These are phyloP conservation scores for Heterodera filipjevi DNA, from an alignment of 2,888 invertebrate species.

Conservation along the genomic window DNA sequence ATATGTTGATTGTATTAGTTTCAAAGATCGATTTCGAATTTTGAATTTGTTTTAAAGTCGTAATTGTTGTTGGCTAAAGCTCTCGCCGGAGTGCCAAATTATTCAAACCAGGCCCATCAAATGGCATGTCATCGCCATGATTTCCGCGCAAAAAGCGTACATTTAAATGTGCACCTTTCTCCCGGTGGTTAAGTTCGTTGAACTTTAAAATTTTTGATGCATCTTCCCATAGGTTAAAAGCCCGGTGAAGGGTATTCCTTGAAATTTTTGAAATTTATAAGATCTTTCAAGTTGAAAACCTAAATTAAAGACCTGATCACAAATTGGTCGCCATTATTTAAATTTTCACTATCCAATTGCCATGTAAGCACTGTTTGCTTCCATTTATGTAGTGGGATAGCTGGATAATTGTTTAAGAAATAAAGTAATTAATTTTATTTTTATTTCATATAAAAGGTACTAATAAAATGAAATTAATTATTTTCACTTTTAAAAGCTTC, in stretches of 20 bases:
- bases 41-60: too few relatives aligned
- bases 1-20: too few relatives aligned
- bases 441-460: too few relatives aligned
- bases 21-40: too few relatives aligned
- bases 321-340: conserved; percentile 40
- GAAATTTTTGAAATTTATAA: too few relatives aligned
- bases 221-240: conserved; percentile 58
- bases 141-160: conserved; percentile 57
- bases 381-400: conserved; percentile 37
- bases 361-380: conserved; percentile 35
- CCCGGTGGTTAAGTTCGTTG: conserved; percentile 39
- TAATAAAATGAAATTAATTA: too few relatives aligned
- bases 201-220: conserved; percentile 50
- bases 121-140: conserved; percentile 58
- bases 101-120: conserved; percentile 54
- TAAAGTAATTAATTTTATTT: background rate
- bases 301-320: conserved; percentile 40
- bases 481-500: too few relatives aligned
- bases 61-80: too few relatives aligned
- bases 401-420: background rate
- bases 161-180: conserved; percentile 40
- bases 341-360: conserved; percentile 36
- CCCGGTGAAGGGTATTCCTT: conserved; percentile 62
- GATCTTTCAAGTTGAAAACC: too few relatives aligned
- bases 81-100: too few relatives aligned